Base-by-base conservation (phyloP, 2,797 vertebrate species). In the Cheirogaleus major region DNA sequence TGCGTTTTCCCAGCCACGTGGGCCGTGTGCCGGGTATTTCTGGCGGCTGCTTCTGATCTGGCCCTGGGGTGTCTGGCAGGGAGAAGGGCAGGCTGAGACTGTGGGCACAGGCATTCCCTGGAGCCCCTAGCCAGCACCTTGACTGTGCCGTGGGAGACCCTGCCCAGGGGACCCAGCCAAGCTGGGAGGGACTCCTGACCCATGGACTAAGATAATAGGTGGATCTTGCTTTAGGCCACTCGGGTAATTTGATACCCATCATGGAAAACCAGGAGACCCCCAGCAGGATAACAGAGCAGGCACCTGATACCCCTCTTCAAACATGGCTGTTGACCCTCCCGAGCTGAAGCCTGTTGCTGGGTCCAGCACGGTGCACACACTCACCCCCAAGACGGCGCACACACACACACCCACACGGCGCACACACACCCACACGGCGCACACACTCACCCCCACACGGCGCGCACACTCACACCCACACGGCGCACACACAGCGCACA, bases 401-500 rank as follows among this genome's bases (percentile, higher is more conserved):
- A n/a, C n/a, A n/a, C n/a, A n/a, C n/a, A n/a, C 57, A 10, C 32
- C 7, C 22, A 25, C 5, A 23, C 1, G 4, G 38, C 35, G 25
- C 32, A 59, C 25, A 17, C 50, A 50, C 50, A 11, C 45, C 45
- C 45, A 48, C 2, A 13, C 12, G 11, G 45, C 13, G 12, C 45
- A 48, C 45, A 38, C 38, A 43, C 43, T 43, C 43, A 43, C 43
- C 43, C 43, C 41, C 5, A 11, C 45, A 48, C 10, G 12, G 13
- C 14, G 13, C 48, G 14, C 48, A 48, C 3, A 48, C 48, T 48
- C 45, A 48, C 4, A 14, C 14, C 48, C 48, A 50, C 13, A 50
- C 1, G 3, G 48, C 3, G 13, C 13, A 50, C 15, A 52, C 17
- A 7, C 0, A 0, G 17, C 5, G 14, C 48, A 50, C 50, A 50